Conservation (phyloP, 2,888 invertebrate genomes). For the Cyclophora albipunctata region DNA sequence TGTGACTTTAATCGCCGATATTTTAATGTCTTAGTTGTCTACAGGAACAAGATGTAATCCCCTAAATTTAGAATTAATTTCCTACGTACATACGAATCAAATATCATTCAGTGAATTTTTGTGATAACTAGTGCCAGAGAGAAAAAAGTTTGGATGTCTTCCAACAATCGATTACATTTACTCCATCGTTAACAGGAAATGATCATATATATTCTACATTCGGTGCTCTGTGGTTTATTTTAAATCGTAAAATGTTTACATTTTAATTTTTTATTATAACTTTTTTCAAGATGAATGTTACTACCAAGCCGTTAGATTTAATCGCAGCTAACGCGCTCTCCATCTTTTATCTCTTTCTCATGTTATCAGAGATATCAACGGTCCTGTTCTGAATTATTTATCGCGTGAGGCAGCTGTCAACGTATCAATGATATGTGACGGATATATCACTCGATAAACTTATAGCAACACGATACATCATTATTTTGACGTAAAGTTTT, state of each 20-base stretch:
- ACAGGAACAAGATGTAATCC: constrained; percentile 37
- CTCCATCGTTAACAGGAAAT: constrained; percentile 56
- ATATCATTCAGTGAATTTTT: constrained; percentile 45
- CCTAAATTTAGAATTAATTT: constrained; percentile 64
- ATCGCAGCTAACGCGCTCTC: constrained; percentile 15
- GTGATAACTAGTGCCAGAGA: constrained; percentile 55
- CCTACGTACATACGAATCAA: constrained; percentile 47
- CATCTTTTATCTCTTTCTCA: constrained; percentile 36
- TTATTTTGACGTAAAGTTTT: constrained; percentile 10
- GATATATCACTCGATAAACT: constrained; percentile 42
- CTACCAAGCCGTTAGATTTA: constrained; percentile 15
- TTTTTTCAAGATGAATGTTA: constrained; percentile 17
- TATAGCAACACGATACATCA: constrained; percentile 23
- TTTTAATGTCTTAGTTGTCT: constrained; percentile 1
- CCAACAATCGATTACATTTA: constrained; percentile 70
- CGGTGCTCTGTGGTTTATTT: constrained; percentile 32
- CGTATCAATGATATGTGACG: constrained; percentile 48
- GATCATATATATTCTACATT: constrained; percentile 41
- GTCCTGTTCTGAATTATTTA: constrained; percentile 36
- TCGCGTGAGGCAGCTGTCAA: constrained; percentile 56
- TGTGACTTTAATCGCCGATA: too few species aligned
- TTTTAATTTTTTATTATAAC: constrained; percentile 22
- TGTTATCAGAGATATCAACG: constrained; percentile 40
- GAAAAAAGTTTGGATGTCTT: constrained; percentile 53
- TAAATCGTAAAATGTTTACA: constrained; percentile 22